phyloP scores from a whole-genome alignment of 2,113 vertebrate genomes.

The Actinemys pallida region DNA sequence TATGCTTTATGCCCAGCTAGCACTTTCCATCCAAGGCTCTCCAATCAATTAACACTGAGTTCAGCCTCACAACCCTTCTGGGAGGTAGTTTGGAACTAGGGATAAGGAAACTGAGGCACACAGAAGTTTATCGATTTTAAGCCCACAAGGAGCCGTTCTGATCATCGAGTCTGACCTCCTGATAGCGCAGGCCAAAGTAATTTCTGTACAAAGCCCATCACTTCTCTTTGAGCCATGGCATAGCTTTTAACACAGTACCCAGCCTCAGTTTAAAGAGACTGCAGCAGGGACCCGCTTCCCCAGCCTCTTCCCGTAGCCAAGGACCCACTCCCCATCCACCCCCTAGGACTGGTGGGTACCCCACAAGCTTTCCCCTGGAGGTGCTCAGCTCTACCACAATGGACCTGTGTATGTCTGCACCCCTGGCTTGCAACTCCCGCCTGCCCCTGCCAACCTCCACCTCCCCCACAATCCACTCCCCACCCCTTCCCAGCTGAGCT shows the following conservation, averaged over 20 bases:
- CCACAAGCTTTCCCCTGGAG: too few species aligned
- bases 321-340: not conserved
- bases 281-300: not conserved
- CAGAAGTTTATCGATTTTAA: not conserved
- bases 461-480: not conserved
- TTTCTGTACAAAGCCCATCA: not conserved
- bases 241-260: not conserved
- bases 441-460: not conserved
- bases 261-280: too few species aligned
- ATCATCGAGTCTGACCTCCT: not conserved
- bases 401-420: too few species aligned
- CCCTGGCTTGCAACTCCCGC: fast-evolving
- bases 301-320: not conserved
- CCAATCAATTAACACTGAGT: not conserved
- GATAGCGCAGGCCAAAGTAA: not conserved
- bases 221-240: not conserved
- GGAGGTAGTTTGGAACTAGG: not conserved
- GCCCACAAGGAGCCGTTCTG: not conserved
- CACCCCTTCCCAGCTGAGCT: not conserved
- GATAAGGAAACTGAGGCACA: not conserved
- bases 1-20: not conserved
- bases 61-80: not conserved
- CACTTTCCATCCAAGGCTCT: not conserved
- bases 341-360: too few species aligned
- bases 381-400: too few species aligned